Conservation (phyloP, 2,888 invertebrate species). For the Hermaeophaga mercurialis region DNA sequence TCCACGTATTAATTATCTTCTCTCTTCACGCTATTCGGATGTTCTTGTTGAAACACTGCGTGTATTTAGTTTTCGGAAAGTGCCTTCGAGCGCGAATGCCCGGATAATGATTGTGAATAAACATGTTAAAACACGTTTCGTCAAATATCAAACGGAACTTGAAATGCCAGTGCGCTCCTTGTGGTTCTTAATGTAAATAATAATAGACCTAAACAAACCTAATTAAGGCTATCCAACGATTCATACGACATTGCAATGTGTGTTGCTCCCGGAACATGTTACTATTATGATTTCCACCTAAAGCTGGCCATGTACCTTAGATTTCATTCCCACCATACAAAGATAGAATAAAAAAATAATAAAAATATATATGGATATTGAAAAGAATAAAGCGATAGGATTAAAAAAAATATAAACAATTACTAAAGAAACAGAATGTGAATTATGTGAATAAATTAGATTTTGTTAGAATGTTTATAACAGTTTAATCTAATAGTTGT, state of each 20-base stretch:
- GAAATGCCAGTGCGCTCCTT: conserved; percentile 14
- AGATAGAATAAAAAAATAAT: too few relatives aligned
- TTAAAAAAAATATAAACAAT: too few relatives aligned
- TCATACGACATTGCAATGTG: conserved; percentile 7
- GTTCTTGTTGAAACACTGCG: not conserved
- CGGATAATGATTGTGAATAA: conserved; percentile 20
- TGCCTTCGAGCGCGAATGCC: not conserved
- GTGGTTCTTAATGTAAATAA: conserved; percentile 21
- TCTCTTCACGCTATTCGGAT: not conserved
- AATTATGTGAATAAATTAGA: too few relatives aligned
- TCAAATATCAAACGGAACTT: conserved; percentile 13
- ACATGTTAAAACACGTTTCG: conserved; percentile 16
- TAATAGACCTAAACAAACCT: conserved; percentile 20
- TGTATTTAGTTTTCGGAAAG: conserved; percentile 6
- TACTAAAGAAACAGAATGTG: too few relatives aligned
- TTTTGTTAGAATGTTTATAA: too few relatives aligned
- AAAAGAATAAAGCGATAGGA: too few relatives aligned
- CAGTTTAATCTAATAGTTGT: too few relatives aligned
- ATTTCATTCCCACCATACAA: too few relatives aligned
- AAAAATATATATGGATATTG: too few relatives aligned
- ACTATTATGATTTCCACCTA: conserved; percentile 8
- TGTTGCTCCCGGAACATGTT: conserved; percentile 14
- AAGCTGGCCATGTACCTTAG: not conserved
- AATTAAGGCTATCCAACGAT: conserved; percentile 20
- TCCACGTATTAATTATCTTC: too few relatives aligned